A percentile compares a stretch with the other conserved stretches of the same genome.
Conservation (phyloP, 30 jellyfish, hydroid and myxozoan species). For the Aurelia sp. region DNA sequence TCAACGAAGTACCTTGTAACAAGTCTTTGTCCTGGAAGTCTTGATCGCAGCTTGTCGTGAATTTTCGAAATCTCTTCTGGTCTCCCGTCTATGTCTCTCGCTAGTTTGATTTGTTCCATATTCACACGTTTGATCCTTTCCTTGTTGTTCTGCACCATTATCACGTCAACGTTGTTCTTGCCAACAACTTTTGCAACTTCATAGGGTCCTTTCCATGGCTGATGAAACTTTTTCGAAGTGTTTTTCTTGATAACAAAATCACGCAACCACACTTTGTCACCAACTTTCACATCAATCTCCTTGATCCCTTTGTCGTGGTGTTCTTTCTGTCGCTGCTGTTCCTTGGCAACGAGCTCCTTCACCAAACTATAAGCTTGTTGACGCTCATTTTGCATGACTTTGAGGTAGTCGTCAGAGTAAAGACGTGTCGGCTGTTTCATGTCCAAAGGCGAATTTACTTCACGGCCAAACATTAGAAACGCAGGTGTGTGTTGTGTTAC, state of each 20-base stretch:
- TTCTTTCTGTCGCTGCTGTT: slow-evolving; percentile 42
- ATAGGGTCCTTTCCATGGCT: slow-evolving; percentile 21
- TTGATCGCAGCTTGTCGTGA: slow-evolving; percentile 35
- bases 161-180: not conserved
- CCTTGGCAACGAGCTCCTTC: slow-evolving; percentile 33
- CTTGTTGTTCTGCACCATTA: slow-evolving; percentile 25
- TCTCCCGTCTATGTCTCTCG: slow-evolving; percentile 30
- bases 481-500: slow-evolving; percentile 31
- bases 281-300: slow-evolving; percentile 18
- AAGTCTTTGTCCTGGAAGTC: slow-evolving; percentile 64
- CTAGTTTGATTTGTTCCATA: slow-evolving; percentile 28
- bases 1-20: slow-evolving; percentile 35
- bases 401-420: slow-evolving; percentile 3
- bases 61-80: slow-evolving; percentile 41
- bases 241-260: slow-evolving; percentile 30
- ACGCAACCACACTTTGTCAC: too few relatives aligned
- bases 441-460: slow-evolving; percentile 7
- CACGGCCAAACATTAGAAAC: slow-evolving; percentile 7
- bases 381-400: slow-evolving; percentile 43
- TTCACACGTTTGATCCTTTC: slow-evolving; percentile 19
- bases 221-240: slow-evolving; percentile 20
- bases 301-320: slow-evolving; percentile 22
- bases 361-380: slow-evolving; percentile 41
- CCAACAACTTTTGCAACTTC: slow-evolving; percentile 23
- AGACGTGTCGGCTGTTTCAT: not conserved